Base-by-base conservation (phyloP, 2,797 vertebrate species). In the Coregonus ussuriensis region DNA sequence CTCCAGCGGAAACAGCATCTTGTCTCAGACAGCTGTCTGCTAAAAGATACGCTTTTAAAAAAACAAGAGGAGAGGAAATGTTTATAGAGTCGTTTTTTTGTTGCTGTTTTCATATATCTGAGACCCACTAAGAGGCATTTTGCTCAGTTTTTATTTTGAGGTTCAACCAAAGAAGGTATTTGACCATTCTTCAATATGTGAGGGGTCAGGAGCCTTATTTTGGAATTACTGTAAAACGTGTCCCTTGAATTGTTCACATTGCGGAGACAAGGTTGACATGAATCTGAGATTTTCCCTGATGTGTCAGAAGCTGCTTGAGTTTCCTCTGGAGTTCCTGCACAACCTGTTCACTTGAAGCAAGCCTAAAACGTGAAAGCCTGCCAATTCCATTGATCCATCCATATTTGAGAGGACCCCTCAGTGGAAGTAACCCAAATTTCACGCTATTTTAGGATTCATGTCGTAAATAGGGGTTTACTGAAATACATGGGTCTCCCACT, bases 341-440 rank as follows among this genome's bases (percentile, higher is more conserved):
- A 91, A 87, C 81, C 77, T 81, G 72, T 81, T 87, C 74, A 80
- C 53, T 82, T 35, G 69, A 82, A 3, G 33, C 79, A 72, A 74
- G 80, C 75, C 70, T 51, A 41, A 71, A 83, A n/a, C 77, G 75
- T 88, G 89, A 90, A 89, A 87, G 84, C 76, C 82, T 81, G 86
- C 82, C 85, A 90, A 85, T 88, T 88, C 86, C 80, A 82, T 7
- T 59, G 18, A 83, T 86, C 84, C 88, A 89, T 89, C 84, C 75
- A 37, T 52, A 71, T 79, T 77, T 85, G 69, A 78, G 78, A 84
- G 86, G 85, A 88, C 88, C 86, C 91, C 91, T 90, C 93, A 81
- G 87, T 90, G 90, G 92, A 93, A 85, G 83, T 92, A 93, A 92
- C 93, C 92, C 88, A 94, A 85, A 93, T 94, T 93, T 93, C 81